Evolutionary conservation across 1,140 invertebrate genomes (phyloP), one percentile per base, ranked within the genome.

Genomic region (Cherax destructor): DNA sequence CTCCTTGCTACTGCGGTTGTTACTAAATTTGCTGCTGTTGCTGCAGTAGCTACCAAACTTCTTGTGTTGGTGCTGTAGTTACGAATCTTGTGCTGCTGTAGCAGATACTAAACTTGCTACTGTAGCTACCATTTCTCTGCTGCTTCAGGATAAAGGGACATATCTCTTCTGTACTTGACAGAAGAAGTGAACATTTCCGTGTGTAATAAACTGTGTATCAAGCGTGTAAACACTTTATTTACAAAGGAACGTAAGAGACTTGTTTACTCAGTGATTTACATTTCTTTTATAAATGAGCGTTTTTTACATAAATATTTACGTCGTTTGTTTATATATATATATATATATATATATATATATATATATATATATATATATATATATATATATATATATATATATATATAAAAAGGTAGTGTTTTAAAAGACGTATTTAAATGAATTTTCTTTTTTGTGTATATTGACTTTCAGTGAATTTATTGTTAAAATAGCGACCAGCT

Each of bases 181-280:
- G 85, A 87, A 87, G 85, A 79, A 30, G 76, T 86, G 65, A 61
- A 65, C 41, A 49, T 87, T 87, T 78, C 85, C 85, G 7, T 24
- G 30, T 83, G 4, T 47, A 3, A 47, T 61, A 6, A 16, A 24
- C 0, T 24, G 13, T 24, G 5, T 18, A 21, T 65, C 4, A 65
- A 5, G 56, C 16, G 9, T 65, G 61, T 65, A 65, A 65, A 65
- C 61, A 10, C 11, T 1, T 65, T 21, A 1, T 21, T 65, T 16
- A 65, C 61, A 3, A 56, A 65, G 61, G 16, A 65, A 21, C 18
- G 21, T 18, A 65, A 16, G 18, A 13, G 13, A 65, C 4, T 18
- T 65, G 61, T 65, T 21, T 65, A 6, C 21, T 5, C 61, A 65
- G 21, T 65, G 13, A 16, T 65, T 5, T 65, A 16, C 18, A 65